These are phyloP conservation scores for Typhlichthys subterraneus DNA, from an alignment of 2,797 vertebrate species.

Conservation along the genomic window DNA sequence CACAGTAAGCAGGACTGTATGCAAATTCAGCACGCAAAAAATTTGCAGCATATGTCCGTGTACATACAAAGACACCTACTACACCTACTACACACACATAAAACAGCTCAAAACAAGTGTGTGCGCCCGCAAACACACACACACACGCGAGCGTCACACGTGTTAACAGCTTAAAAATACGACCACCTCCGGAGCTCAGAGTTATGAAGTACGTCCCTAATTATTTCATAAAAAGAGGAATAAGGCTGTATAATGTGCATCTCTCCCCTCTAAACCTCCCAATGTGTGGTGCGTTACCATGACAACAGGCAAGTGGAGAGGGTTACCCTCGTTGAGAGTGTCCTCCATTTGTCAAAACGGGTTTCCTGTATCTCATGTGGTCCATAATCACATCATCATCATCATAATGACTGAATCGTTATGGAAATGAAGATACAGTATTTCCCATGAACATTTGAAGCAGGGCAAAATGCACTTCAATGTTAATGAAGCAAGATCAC, in stretches of 20 bases:
- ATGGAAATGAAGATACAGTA: too few relatives aligned
- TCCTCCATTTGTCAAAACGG: slow-evolving; percentile 47
- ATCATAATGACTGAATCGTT: too few relatives aligned
- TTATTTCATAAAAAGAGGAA: slow-evolving; percentile 25
- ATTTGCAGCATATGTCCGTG: not conserved
- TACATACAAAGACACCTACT: not conserved
- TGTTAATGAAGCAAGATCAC: too few relatives aligned
- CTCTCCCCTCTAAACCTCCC: slow-evolving; percentile 37
- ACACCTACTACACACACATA: not conserved
- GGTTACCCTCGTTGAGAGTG: slow-evolving; percentile 56
- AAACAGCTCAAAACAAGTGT: not conserved
- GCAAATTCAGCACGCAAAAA: not conserved
- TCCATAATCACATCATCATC: slow-evolving; percentile 24
- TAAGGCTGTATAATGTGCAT: slow-evolving; percentile 53
- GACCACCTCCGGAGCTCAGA: not conserved
- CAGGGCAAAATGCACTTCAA: too few relatives aligned
- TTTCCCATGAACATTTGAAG: too few relatives aligned
- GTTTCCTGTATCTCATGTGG: slow-evolving; percentile 45
- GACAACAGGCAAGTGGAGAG: slow-evolving; percentile 67
- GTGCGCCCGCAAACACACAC: not conserved
- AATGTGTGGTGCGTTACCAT: slow-evolving; percentile 73
- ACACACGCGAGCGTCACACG: not conserved
- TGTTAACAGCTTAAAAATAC: not conserved
- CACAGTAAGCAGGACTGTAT: not conserved
- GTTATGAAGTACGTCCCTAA: not conserved